These are phyloP conservation scores for Spatulosminthurus flaviceps DNA, from an alignment of 2,888 invertebrate genomes.

Conservation along the genomic window DNA sequence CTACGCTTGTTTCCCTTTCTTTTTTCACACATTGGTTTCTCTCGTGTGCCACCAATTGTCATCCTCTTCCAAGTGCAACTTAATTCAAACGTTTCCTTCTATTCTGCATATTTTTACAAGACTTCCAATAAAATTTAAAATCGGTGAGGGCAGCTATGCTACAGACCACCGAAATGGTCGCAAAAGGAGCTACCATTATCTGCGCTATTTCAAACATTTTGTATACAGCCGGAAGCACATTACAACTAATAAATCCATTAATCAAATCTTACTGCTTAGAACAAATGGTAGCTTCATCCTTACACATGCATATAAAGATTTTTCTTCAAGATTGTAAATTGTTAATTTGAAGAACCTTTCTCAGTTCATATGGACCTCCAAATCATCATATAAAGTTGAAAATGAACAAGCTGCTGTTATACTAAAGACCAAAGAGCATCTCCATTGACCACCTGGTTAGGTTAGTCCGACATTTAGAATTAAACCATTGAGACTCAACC, in stretches of 20 bases:
- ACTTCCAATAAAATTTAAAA: no score
- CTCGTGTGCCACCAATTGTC: slow-evolving; percentile 2
- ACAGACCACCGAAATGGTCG: no score
- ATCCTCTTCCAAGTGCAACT: no score
- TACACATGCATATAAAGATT: background rate
- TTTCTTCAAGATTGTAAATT: background rate
- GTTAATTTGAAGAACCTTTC: background rate
- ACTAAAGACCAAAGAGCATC: background rate
- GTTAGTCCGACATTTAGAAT: background rate
- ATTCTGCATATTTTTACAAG: no score
- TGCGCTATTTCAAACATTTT: no score
- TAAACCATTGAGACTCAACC: background rate
- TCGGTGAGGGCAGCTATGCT: no score
- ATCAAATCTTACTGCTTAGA: background rate
- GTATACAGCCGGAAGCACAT: slow-evolving; percentile 1
- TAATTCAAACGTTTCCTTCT: no score
- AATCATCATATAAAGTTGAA: background rate
- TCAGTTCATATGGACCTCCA: background rate
- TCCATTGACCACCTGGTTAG: slow-evolving; percentile 28
- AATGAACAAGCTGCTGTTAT: background rate
- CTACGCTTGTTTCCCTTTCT: background rate
- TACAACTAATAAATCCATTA: slow-evolving; percentile 5
- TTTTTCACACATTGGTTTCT: background rate
- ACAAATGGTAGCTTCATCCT: background rate
- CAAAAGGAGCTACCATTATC: no score